These are phyloP conservation scores for Melipona beecheii DNA, from an alignment of 2,888 invertebrate genomes.

Conservation along the genomic window DNA sequence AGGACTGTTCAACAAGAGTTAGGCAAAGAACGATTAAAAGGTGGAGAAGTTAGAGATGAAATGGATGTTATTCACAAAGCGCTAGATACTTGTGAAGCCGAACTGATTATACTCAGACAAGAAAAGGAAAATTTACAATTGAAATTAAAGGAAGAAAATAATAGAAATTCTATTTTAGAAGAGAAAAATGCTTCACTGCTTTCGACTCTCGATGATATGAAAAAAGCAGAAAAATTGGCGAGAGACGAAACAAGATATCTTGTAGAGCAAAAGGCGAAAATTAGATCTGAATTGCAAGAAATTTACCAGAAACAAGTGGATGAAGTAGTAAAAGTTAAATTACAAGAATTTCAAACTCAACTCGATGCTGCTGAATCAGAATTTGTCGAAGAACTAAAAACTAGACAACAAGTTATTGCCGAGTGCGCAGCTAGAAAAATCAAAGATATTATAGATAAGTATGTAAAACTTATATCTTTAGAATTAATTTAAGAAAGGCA, in stretches of 20 bases:
- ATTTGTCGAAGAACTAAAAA: conserved; percentile 87
- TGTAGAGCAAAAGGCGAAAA: conserved; percentile 86
- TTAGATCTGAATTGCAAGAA: conserved; percentile 88
- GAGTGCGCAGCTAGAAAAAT: conserved; percentile 91
- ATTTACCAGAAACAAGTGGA: conserved; percentile 94
- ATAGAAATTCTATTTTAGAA: conserved; percentile 85
- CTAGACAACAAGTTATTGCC: conserved; percentile 88
- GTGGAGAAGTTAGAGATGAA: conserved; percentile 79
- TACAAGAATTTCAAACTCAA: conserved; percentile 91
- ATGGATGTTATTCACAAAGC: conserved; percentile 81
- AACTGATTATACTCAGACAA: conserved; percentile 83
- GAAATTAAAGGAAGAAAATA: conserved; percentile 85
- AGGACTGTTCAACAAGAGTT: conserved; percentile 80
- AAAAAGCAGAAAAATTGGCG: conserved; percentile 84
- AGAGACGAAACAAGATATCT: conserved; percentile 81
- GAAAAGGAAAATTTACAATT: conserved; percentile 85
- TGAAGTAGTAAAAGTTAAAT: conserved; percentile 90
- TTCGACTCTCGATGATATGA: conserved; percentile 85
- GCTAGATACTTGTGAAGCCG: conserved; percentile 81
- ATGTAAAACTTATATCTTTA: conserved; percentile 44
- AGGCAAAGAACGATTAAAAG: conserved; percentile 78
- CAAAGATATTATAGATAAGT: conserved; percentile 89
- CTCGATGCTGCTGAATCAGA: conserved; percentile 89
- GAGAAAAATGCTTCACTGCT: conserved; percentile 86
- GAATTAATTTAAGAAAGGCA: neutral